A percentile compares a stretch with the other conserved stretches of the same genome.
Conservation (phyloP, 2,888 invertebrate genomes). For the Scaptomyza tumidula region DNA sequence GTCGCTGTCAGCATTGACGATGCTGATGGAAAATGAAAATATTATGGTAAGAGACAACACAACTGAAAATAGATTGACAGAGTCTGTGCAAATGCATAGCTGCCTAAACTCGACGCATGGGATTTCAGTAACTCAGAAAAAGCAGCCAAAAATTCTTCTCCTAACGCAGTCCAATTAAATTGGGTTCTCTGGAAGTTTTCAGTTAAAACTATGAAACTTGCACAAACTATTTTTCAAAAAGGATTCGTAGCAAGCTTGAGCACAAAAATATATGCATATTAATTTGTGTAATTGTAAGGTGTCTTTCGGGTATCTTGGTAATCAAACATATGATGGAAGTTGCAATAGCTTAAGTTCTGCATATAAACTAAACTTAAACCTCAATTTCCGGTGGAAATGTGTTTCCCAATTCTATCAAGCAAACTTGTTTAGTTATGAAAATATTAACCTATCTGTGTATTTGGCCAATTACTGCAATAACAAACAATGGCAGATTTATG, state of each 20-base stretch:
- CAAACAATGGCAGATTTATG: neutral
- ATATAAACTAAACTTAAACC: too few species aligned
- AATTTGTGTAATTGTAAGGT: neutral
- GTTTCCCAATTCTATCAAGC: neutral
- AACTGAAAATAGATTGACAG: conserved; percentile 40
- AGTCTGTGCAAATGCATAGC: conserved; percentile 3
- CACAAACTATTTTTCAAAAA: conserved; percentile 6
- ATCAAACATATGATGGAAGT: too few species aligned
- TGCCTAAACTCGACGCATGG: conserved; percentile 11
- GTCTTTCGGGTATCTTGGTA: neutral
- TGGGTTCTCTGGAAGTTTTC: conserved; percentile 1
- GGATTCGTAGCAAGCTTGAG: neutral
- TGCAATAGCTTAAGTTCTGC: too few species aligned
- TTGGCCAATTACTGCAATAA: too few species aligned
- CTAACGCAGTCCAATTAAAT: conserved; percentile 25
- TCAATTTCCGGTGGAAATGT: neutral
- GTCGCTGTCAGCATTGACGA: conserved; percentile 17
- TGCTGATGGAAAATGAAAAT: conserved; percentile 47
- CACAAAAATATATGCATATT: neutral
- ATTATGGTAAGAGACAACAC: conserved; percentile 27
- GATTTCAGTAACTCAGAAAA: conserved; percentile 25
- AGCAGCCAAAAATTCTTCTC: conserved; percentile 10
- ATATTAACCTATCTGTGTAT: too few species aligned
- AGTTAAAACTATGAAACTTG: conserved; percentile 4
- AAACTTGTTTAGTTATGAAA: neutral